A percentile compares a stretch with the other conserved stretches of the same genome.
phyloP scores from a whole-genome alignment of 2,797 vertebrate species.

The Spondyliosoma cantharus region DNA sequence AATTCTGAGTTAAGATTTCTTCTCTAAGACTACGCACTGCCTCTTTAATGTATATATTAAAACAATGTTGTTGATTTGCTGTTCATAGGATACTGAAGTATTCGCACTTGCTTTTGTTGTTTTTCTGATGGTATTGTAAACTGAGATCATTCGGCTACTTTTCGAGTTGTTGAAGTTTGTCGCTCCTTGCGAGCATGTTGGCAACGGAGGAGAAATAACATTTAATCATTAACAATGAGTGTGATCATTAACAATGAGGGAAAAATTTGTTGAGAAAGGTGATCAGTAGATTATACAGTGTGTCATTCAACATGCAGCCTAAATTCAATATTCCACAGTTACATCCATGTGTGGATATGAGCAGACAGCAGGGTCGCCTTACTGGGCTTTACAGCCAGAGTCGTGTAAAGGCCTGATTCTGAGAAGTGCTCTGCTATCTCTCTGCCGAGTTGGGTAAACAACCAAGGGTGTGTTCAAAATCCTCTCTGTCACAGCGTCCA shows the following conservation, averaged over 20 bases:
- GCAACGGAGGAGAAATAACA: neutral
- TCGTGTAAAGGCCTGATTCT: conserved; percentile 20
- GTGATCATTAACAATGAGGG: neutral
- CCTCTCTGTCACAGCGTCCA: conserved; percentile 61
- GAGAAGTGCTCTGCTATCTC: conserved; percentile 39
- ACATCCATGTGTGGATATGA: neutral
- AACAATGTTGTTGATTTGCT: neutral
- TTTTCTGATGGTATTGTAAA: too few species aligned
- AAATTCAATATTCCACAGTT: neutral
- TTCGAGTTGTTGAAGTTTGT: neutral
- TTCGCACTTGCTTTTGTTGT: too few species aligned
- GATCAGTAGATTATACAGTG: neutral
- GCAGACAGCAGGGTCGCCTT: neutral
- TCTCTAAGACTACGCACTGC: too few species aligned
- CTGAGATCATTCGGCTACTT: neutral
- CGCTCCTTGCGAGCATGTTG: neutral
- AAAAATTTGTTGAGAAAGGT: neutral
- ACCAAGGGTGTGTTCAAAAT: conserved; percentile 70
- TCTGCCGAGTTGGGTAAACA: conserved; percentile 67
- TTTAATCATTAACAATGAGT: neutral
- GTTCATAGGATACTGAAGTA: too few species aligned
- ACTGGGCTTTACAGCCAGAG: conserved; percentile 8
- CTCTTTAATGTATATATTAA: neutral
- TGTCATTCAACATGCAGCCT: neutral
- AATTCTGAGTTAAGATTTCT: too few species aligned